Base-by-base conservation (phyloP, 2,888 invertebrate genomes). In the Philopedon plagiatum region DNA sequence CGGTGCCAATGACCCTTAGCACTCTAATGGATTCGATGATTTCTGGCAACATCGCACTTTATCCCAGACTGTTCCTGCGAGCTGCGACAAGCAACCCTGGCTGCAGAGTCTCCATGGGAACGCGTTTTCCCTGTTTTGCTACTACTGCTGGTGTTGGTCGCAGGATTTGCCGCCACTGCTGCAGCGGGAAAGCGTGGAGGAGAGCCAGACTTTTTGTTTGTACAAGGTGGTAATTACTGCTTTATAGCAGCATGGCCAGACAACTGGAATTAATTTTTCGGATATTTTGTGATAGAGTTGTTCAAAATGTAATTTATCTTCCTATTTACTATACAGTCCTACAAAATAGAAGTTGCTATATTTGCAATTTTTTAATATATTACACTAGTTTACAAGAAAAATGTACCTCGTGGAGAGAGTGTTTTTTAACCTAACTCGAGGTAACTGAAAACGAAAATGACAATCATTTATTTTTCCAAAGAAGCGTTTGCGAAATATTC, bases 61-160 rank as follows among this genome's bases (percentile, higher is more conserved):
- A 71, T 78, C 74, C 78, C 76, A 74, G 57, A 72, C 73, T 61
- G 57, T 57, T 58, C 65, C 74, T 49, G 64, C 41, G 46, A 72
- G 77, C 76, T 75, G 78, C 80, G 80, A 80, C 79, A 78, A 80
- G 78, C 81, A 78, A 73, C 77, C 79, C 80, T 77, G 81, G 81
- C 83, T 84, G 84, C 84, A 84, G 80, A 82, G 83, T 83, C 79
- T 78, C 78, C 81, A 84, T 83, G 83, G 84, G 81, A 83, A 84
- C 85, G 81, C 79, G 78, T 80, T 81, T 81, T 80, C 74, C 64
- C 66, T 61, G 64, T 65, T 65, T 61, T 62, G 56, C 58, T 58
- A 18, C 58, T 58, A 18, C 65, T 69, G 44, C 69, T 69, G 54
- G 23, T 54, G 61, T 60, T 44, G 57, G 63, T 23, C 46, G 29